Conservation (phyloP, 2,888 invertebrate species). For the Aspidiotus destructor region DNA sequence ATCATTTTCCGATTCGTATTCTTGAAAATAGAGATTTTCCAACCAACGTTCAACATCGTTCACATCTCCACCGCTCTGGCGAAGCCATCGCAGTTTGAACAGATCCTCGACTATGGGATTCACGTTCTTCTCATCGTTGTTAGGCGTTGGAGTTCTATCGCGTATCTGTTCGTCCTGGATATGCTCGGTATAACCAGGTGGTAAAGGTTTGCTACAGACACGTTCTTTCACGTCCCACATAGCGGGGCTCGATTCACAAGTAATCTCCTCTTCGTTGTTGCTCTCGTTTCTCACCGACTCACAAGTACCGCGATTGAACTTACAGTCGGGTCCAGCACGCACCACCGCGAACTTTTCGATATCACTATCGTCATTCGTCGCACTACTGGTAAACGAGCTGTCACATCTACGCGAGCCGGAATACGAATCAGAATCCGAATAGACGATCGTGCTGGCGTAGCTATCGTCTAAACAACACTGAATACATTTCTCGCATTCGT, state of each 20-base stretch:
- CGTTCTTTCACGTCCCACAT: not conserved
- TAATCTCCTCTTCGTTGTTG: not conserved
- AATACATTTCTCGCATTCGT: slow-evolving; percentile 2
- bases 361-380: not conserved
- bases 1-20: slow-evolving; percentile 38
- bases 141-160: not conserved
- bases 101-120: not conserved
- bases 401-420: not conserved
- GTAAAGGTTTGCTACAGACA: not conserved
- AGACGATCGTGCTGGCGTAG: slow-evolving; percentile 13
- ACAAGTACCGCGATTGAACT: not conserved
- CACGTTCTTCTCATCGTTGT: too few relatives aligned
- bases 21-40: slow-evolving; percentile 38
- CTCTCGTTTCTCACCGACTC: not conserved
- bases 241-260: not conserved
- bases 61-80: slow-evolving; percentile 33
- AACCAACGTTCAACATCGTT: slow-evolving; percentile 41
- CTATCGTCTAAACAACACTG: slow-evolving; percentile 1
- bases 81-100: not conserved
- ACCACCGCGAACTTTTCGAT: not conserved
- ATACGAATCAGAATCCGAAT: slow-evolving; percentile 8
- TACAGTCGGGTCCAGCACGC: not conserved
- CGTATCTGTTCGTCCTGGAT: not conserved
- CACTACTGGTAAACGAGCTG: slow-evolving; percentile 18
- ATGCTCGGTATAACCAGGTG: not conserved